Percentiles rank a stretch among this genome's conserved stretches.
Evolutionary conservation across 1,140 invertebrate species (phyloP).

Genomic region (Drosophila sp.): DNA sequence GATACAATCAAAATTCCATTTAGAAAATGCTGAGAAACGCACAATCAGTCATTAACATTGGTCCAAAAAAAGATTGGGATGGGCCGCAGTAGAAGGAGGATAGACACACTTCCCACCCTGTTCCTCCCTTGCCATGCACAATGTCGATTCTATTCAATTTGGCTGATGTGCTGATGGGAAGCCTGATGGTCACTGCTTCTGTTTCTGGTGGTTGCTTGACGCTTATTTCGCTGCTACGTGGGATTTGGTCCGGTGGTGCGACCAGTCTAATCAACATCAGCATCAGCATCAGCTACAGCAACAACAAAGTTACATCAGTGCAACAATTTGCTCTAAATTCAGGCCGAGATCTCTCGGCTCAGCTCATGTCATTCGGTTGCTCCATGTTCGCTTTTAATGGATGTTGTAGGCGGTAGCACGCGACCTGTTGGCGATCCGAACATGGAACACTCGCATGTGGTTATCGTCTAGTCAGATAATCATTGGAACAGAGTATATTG

Average conservation of each 20-base stretch:
- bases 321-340: constrained; percentile 77
- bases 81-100: too few species aligned
- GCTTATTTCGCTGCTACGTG: constrained; percentile 10
- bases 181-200: constrained; percentile 44
- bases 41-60: constrained; percentile 80
- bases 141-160: constrained; percentile 47
- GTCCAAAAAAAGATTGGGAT: constrained; percentile 21
- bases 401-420: constrained; percentile 61
- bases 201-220: constrained; percentile 54
- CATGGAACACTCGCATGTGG: constrained; percentile 42
- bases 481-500: background rate
- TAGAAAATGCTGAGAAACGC: constrained; percentile 72
- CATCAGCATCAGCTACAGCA: constrained; percentile 13
- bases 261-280: constrained; percentile 72
- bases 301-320: constrained; percentile 12
- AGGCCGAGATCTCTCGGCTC: constrained; percentile 20
- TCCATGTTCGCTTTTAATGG: constrained; percentile 63
- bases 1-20: constrained; percentile 83
- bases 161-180: constrained; percentile 16
- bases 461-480: constrained; percentile 15
- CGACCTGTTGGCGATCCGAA: constrained; percentile 34
- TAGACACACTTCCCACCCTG: background rate
- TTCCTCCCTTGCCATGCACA: background rate
- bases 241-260: constrained; percentile 4
- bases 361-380: constrained; percentile 52